These are phyloP conservation scores for Fringilla coelebs DNA, from an alignment of 2,797 vertebrate species.

Conservation along the genomic window DNA sequence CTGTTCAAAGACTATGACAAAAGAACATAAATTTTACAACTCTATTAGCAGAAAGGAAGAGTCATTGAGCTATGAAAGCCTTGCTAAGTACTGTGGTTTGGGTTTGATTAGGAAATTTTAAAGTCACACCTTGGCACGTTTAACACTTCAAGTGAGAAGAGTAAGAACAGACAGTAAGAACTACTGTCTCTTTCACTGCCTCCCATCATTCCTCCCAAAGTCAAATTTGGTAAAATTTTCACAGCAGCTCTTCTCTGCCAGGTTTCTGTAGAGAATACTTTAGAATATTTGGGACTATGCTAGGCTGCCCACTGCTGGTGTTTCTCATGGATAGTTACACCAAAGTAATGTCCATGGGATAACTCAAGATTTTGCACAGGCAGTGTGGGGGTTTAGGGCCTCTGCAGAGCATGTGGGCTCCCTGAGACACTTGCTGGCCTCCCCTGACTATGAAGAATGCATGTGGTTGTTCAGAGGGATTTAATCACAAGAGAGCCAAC, in stretches of 20 bases:
- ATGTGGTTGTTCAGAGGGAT: not conserved
- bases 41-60: not conserved
- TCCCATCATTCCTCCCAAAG: not conserved
- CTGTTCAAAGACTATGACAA: not conserved
- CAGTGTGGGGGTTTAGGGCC: accelerated
- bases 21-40: accelerated
- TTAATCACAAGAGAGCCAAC: not conserved
- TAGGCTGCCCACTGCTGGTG: not conserved
- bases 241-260: not conserved
- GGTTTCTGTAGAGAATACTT: not conserved
- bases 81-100: not conserved
- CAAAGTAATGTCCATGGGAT: not conserved
- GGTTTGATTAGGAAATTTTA: not conserved
- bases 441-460: not conserved
- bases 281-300: not conserved
- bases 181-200: not conserved
- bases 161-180: not conserved
- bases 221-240: not conserved
- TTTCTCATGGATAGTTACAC: not conserved
- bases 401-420: not conserved
- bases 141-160: not conserved
- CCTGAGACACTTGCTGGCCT: not conserved
- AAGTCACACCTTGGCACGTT: not conserved
- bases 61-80: not conserved
- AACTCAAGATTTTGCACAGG: not conserved